Conservation (phyloP, 2,797 vertebrate genomes). For the Sitta carolinensis region DNA sequence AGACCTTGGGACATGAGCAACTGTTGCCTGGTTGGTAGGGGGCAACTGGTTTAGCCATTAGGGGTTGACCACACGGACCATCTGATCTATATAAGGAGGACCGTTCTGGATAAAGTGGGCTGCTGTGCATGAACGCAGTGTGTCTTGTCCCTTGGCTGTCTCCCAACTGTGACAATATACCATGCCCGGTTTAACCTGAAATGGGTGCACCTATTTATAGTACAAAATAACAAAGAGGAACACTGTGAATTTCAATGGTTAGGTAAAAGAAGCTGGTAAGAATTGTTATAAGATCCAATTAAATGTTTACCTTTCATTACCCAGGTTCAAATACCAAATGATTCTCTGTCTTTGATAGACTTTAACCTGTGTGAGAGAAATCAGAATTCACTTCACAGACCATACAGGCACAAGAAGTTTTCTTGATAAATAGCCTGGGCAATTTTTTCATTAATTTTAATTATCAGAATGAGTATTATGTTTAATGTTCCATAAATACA, state of each 20-base stretch:
- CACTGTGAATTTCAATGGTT: not conserved
- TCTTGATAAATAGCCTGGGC: not conserved
- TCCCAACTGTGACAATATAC: too few relatives aligned
- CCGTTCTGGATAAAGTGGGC: too few relatives aligned
- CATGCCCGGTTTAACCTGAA: not conserved
- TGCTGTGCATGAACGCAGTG: too few relatives aligned
- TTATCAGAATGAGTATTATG: not conserved
- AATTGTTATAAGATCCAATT: not conserved
- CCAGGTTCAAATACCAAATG: not conserved
- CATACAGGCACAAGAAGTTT: not conserved
- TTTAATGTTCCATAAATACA: slow-evolving; percentile 31
- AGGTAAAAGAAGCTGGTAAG: not conserved
- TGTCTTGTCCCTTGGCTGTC: too few relatives aligned
- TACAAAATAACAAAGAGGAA: not conserved
- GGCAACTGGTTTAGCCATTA: too few relatives aligned
- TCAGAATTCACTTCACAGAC: not conserved
- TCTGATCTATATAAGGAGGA: too few relatives aligned
- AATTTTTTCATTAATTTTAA: slow-evolving; percentile 20
- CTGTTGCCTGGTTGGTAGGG: too few relatives aligned
- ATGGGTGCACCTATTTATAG: not conserved
- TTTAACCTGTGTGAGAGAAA: not conserved
- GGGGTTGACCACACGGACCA: too few relatives aligned
- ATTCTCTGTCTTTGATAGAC: not conserved
- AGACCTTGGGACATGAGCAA: too few relatives aligned
- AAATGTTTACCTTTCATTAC: not conserved